A percentile compares a stretch with the other conserved stretches of the same genome.
These are phyloP conservation scores for Nothocercus julius DNA, from an alignment of 2,113 vertebrate species.

Conservation along the genomic window DNA sequence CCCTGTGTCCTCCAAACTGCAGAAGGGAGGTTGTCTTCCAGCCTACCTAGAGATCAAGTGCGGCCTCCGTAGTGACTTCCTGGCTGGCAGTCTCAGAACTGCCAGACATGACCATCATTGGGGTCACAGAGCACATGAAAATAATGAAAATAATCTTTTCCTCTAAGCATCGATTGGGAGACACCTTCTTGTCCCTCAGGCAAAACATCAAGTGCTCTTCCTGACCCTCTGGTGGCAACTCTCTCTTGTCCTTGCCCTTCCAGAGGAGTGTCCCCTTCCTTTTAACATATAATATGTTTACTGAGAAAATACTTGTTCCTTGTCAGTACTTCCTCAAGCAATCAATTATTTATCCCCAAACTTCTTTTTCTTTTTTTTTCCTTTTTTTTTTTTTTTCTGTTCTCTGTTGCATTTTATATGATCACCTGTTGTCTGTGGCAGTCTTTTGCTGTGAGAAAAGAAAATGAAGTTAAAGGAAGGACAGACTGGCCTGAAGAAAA, in stretches of 20 bases:
- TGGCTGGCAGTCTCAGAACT: neutral
- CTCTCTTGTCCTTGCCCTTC: neutral
- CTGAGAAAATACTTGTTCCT: neutral
- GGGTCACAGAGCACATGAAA: neutral
- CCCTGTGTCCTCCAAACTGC: neutral
- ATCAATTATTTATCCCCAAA: slow-evolving; percentile 44
- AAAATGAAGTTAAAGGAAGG: slow-evolving; percentile 19
- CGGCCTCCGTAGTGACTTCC: neutral
- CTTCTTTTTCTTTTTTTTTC: neutral
- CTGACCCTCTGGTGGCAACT: neutral
- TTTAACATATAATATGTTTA: neutral
- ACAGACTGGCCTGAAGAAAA: neutral
- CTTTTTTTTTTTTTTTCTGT: neutral
- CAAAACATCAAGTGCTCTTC: neutral
- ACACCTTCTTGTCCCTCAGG: neutral
- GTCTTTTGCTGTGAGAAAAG: slow-evolving; percentile 13
- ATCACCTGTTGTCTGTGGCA: neutral
- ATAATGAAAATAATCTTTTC: neutral
- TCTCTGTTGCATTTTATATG: neutral
- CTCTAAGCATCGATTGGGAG: neutral
- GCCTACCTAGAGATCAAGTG: neutral
- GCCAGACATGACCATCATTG: neutral
- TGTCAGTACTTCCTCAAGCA: slow-evolving; percentile 13
- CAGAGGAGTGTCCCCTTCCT: neutral
- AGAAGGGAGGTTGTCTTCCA: neutral